These are phyloP conservation scores for Oreonectes daqikongensis DNA, from an alignment of 2,797 vertebrate species.

Conservation along the genomic window DNA sequence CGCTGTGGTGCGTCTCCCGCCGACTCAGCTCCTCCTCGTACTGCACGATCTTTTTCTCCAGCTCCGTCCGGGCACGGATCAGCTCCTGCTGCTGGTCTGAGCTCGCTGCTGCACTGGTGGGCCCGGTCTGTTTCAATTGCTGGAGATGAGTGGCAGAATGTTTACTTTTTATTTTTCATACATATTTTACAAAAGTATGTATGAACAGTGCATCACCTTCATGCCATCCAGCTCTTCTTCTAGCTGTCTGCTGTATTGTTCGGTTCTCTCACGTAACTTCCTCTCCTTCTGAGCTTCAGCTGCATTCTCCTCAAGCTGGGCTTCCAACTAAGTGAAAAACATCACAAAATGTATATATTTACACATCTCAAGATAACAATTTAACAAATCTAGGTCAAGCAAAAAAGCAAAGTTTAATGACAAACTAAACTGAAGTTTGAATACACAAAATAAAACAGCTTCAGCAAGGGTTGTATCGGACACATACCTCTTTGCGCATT, in stretches of 20 bases:
- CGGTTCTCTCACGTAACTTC: conserved; percentile 91
- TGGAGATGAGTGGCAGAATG: conserved; percentile 53
- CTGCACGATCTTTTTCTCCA: conserved; percentile 91
- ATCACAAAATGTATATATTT: too few relatives aligned
- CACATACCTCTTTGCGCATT: conserved; percentile 61
- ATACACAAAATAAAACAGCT: too few relatives aligned
- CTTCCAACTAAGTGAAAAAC: conserved; percentile 83
- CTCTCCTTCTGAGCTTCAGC: conserved; percentile 93
- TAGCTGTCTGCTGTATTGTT: conserved; percentile 92
- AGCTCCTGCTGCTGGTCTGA: conserved; percentile 90
- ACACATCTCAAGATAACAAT: too few relatives aligned
- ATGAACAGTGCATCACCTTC: conserved; percentile 78
- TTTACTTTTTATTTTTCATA: too few relatives aligned
- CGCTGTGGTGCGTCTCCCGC: conserved; percentile 84
- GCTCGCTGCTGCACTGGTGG: conserved; percentile 78
- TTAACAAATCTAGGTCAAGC: too few relatives aligned
- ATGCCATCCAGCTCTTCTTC: conserved; percentile 93
- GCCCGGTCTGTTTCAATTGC: conserved; percentile 86
- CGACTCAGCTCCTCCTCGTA: conserved; percentile 91
- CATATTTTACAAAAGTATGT: too few relatives aligned
- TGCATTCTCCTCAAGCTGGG: conserved; percentile 84
- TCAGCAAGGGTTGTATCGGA: background rate
- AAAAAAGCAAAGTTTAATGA: too few relatives aligned
- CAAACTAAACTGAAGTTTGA: too few relatives aligned
- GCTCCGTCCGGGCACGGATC: conserved; percentile 86